These are phyloP conservation scores for Aurelia aurita complex sp. Pacific DNA, from an alignment of 30 jellyfish, hydroid and myxozoan genomes.

Conservation along the genomic window DNA sequence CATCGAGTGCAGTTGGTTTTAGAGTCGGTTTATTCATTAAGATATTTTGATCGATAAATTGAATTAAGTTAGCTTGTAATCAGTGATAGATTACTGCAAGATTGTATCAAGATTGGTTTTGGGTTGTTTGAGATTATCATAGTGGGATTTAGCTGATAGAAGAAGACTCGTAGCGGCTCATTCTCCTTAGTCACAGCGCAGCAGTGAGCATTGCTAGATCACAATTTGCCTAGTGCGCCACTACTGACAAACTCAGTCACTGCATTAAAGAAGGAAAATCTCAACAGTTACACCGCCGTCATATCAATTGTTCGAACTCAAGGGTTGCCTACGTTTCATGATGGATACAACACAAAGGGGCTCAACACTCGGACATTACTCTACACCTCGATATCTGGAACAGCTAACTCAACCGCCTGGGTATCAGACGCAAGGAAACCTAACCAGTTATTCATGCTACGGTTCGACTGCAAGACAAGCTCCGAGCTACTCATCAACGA, in stretches of 20 bases:
- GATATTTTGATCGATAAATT: constrained; percentile 14
- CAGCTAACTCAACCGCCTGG: constrained; percentile 81
- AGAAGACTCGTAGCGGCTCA: too few species aligned
- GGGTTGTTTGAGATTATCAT: constrained; percentile 64
- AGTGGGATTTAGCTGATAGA: constrained; percentile 51
- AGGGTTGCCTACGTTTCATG: neutral
- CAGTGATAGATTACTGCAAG: constrained; percentile 13
- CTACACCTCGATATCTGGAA: constrained; percentile 81
- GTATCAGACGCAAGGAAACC: constrained; percentile 64
- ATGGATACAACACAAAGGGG: constrained; percentile 94
- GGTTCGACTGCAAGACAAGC: constrained; percentile 69
- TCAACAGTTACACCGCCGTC: neutral
- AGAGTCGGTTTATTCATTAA: constrained; percentile 2
- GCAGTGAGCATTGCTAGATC: constrained; percentile 46
- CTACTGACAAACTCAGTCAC: constrained; percentile 62
- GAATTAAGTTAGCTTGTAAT: constrained; percentile 23
- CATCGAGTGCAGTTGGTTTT: too few species aligned
- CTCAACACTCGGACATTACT: constrained; percentile 95
- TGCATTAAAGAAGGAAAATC: constrained; percentile 23
- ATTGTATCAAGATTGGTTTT: constrained; percentile 28
- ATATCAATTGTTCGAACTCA: neutral
- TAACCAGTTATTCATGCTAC: constrained; percentile 61
- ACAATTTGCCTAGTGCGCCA: constrained; percentile 44
- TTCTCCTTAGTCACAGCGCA: constrained; percentile 40
- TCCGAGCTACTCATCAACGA: constrained; percentile 49